Evolutionary conservation across 2,888 invertebrate species (phyloP).

Genomic region (Drosophila mulleri): DNA sequence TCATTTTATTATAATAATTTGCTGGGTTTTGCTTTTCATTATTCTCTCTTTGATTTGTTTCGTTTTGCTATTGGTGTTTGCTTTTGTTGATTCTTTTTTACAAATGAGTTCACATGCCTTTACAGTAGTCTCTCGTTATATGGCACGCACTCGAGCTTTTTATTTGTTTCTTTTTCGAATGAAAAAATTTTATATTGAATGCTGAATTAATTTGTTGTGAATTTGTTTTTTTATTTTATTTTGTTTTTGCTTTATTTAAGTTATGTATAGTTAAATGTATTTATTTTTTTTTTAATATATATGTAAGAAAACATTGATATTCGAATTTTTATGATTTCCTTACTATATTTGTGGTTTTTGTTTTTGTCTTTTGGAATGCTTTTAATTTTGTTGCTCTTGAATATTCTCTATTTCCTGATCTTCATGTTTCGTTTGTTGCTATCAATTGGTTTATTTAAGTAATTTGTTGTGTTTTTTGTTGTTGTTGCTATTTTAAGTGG

Average conservation of each 20-base stretch:
- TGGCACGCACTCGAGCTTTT: slow-evolving; percentile 21
- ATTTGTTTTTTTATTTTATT: neutral
- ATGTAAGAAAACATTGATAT: slow-evolving; percentile 67
- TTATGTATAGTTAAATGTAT: slow-evolving; percentile 43
- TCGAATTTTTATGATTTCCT: slow-evolving; percentile 30
- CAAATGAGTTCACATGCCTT: slow-evolving; percentile 14
- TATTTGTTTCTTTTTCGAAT: neutral
- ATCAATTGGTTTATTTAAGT: slow-evolving; percentile 15
- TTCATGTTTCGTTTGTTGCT: slow-evolving; percentile 17
- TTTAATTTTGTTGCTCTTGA: slow-evolving; percentile 5
- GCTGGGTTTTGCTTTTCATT: slow-evolving; percentile 17
- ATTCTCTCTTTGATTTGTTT: slow-evolving; percentile 36
- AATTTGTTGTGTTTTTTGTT: neutral
- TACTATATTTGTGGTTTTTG: slow-evolving; percentile 35
- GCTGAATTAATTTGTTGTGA: slow-evolving; percentile 22
- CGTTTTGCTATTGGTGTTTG: slow-evolving; percentile 14
- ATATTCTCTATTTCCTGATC: neutral
- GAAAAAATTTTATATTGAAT: slow-evolving; percentile 16
- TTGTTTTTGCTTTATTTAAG: slow-evolving; percentile 25
- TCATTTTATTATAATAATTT: slow-evolving; percentile 13
- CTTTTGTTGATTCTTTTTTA: slow-evolving; percentile 10
- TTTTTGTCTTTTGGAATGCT: slow-evolving; percentile 50
- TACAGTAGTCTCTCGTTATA: slow-evolving; percentile 29
- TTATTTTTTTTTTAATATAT: slow-evolving; percentile 30
- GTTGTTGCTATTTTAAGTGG: slow-evolving; percentile 28